A percentile compares a stretch with the other conserved stretches of the same genome.
Evolutionary conservation across 2,888 invertebrate species (phyloP).

Genomic region (Sturmia bella): DNA sequence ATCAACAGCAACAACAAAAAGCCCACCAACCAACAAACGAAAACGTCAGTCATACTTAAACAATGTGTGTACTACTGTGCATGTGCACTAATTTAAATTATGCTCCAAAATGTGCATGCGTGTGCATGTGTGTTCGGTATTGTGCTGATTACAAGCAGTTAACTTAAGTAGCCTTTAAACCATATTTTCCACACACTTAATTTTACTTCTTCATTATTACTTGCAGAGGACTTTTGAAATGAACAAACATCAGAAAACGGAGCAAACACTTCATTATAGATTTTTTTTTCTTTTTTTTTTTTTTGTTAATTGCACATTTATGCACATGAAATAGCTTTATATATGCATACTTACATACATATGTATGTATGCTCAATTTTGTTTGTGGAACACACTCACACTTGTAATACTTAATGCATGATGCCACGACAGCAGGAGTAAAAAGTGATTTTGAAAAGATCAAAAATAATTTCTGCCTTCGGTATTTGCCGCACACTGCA

Average conservation of each 20-base stretch:
- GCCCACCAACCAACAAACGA: slow-evolving; percentile 55
- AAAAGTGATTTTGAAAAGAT: no score
- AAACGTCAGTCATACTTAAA: slow-evolving; percentile 50
- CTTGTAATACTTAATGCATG: background rate
- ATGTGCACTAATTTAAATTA: slow-evolving; percentile 23
- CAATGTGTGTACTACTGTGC: slow-evolving; percentile 44
- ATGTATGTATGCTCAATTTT: background rate
- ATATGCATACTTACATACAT: background rate
- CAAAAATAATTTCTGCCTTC: no score
- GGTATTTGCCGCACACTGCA: no score
- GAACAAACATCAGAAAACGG: slow-evolving; percentile 24
- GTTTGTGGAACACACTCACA: slow-evolving; percentile 5
- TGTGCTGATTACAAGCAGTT: slow-evolving; percentile 43
- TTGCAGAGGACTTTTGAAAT: slow-evolving; percentile 29
- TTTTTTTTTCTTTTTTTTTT: background rate
- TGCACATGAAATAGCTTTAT: background rate
- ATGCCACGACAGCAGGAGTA: no score
- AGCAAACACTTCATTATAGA: slow-evolving; percentile 31
- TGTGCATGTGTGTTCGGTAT: background rate
- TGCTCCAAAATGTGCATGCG: background rate
- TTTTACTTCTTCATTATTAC: slow-evolving; percentile 53
- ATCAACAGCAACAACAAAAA: no score
- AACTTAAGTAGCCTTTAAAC: slow-evolving; percentile 68
- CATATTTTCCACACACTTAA: slow-evolving; percentile 66
- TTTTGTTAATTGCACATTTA: background rate